Evolutionary conservation across 2,888 invertebrate genomes (phyloP), one percentile per base, ranked within the genome.

Genomic region (Ormyrus pomaceus): DNA sequence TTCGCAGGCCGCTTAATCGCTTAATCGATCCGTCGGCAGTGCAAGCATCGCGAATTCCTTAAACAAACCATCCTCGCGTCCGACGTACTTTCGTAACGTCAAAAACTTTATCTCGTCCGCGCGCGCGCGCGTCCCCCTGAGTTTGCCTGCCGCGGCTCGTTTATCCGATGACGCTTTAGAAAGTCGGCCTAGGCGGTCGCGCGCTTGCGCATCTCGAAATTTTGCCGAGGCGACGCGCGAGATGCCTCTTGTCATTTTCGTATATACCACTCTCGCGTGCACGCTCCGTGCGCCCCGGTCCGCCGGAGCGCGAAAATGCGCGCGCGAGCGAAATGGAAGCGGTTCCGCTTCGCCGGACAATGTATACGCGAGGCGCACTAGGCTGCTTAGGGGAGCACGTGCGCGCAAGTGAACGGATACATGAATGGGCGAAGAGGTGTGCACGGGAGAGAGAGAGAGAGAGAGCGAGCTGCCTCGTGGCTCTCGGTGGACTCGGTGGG

Each of bases 91-190:
- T 13, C 50, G 50, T 13, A 19, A 48, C 7, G 50, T 50, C 0
- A 8, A 13, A 19, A 19, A 19, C 19, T 19, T 2, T 19, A 0
- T 19, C 19, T 2, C 19, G 19, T 19, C 19, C 19, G 1, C 19
- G 19, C 19, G 19, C 19, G 19, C 48, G 13, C 8, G 65, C 19
- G 19, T 19, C 65, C 48, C 50, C 19, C 4, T 10, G 65, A 48
- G 13, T n/a, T 7, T 13, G 50, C n/a, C n/a, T 6, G 13, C 65
- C 13, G 65, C 65, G 6, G 65, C 51, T 19, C 19, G 48, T 65
- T 50, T 65, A 65, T 65, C 45, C n/a, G 50, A 65, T 65, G 65
- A 65, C 48, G 65, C 50, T 65, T 65, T 65, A 65, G 65, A 65
- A 65, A 65, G 65, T 65, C 65, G 65, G n/a, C 65, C 19, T 19